Evolutionary conservation across 30 jellyfish, hydroid and myxozoan species (phyloP), one percentile per base, ranked within the genome.

Genomic region (Clytia hemisphaerica): DNA sequence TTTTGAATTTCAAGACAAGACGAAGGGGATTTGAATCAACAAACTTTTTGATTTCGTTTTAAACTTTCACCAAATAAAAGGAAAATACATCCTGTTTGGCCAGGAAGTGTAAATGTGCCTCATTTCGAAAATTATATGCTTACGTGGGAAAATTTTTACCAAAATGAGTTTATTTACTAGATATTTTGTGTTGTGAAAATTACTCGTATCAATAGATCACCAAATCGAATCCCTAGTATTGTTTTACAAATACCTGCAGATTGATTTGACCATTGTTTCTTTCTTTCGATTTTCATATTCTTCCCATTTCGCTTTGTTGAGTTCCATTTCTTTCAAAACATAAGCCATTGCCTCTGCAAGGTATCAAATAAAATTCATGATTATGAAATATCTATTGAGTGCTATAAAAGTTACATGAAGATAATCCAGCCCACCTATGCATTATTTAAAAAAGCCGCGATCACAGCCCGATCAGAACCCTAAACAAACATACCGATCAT

Each of bases 291-390:
- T 63, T 26, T 82, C 94, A 38, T 72, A 82, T 32, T 72, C 94
- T 18, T 76, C 77, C 68, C 68, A 82, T 55, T 68, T 61, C 25
- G 9, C 15, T 57, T 66, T 67, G 16, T 58, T 72, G 44, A 72
- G 72, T 35, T 63, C 77, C 71, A 72, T 64, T 44, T 82, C 94
- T 33, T 73, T 72, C 83, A 82, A 72, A 7, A 73, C 88, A 45
- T 60, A 60, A 18, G 84, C 67, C 94, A 82, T 82, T n/a, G 77
- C 62, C 34, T 74, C 94, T 81, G 50, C 4, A 31, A 65, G n/a
- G n/a, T n/a, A n/a, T n/a, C n/a, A 24, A 30, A 45, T 37, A 62
- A 55, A 1, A 14, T 24, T 12, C 66, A 51, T 10, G n/a, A 14
- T 14, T 25, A 51, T 51, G 24, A 51, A 51, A 51, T 46, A 27